Base-by-base conservation (phyloP, 1,140 invertebrate genomes). In the Arctopsyche grandis region DNA sequence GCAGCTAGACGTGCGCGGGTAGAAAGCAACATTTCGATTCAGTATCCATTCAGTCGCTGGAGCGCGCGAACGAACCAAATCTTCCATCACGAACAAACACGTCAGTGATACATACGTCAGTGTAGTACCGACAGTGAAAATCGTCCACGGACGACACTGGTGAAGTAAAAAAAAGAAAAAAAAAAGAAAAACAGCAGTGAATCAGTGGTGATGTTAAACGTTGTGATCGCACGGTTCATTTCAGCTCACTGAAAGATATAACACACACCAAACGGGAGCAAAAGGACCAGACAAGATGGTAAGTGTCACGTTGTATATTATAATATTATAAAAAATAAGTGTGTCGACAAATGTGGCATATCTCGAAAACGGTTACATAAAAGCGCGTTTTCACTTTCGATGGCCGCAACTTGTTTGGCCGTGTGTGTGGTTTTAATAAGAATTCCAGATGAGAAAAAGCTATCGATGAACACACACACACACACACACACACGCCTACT, bases 341-440 rank as follows among this genome's bases (percentile, higher is more conserved):
- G 26, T 29, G 38, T 73, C 43, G 14, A 46, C 29, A 73, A 46
- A 14, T 29, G 69, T 16, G 69, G 69, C 26, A 14, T 24, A 26
- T 38, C 29, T 38, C 29, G 29, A 10, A 12, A 44, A 24, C 16
- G 48, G 24, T 76, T 76, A 76, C 74, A 44, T 63, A 76, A 63
- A 74, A 52, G 12, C 74, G 56, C n/a, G 74, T 76, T 76, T 76
- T 76, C 74, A 76, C 74, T 76, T 76, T 76, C 74, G 74, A 63
- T 76, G 58, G 58, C 52, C 74, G 52, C 52, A 76, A 76, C 74
- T 76, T 22, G 74, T 76, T 76, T 29, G 74, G 56, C 52, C 29
- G 74, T 52, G 73, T 46, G 73, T 63, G 60, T 66, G 9, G 12
- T 16, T 19, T 52, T 14, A 66, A 66, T 66, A 66, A 66, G n/a